Base-by-base conservation (phyloP, 2,797 vertebrate genomes). In the Gorsachius magnificus region DNA sequence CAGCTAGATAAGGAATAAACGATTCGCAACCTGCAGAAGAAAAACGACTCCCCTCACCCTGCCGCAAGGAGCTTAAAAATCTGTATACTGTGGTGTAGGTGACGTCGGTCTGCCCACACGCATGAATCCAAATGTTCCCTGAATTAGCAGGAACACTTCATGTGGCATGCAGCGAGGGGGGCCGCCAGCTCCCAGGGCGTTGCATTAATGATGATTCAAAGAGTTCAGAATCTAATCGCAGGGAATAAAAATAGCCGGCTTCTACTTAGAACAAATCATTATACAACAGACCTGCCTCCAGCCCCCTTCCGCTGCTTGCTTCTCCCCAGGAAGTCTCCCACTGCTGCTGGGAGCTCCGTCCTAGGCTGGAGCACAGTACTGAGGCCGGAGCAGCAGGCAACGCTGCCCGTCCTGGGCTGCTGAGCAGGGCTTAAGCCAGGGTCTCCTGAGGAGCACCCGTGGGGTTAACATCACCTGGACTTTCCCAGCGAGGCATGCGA, bases 201-300 rank as follows among this genome's bases (percentile, higher is more conserved):
- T 78, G 89, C 93, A 96, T 96, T 97, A 96, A 94, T 89, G 94
- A 96, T 97, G 97, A 97, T 92, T 97, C 97, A 97, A 96, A 94
- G 91, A 95, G 93, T 93, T 95, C 93, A 90, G 89, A 96, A 92
- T 95, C 93, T 95, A 92, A 97, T 96, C 57, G 16, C 51, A 19
- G 58, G 36, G 15, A 87, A 96, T 84, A 97, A 97, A 97, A 97
- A 97, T 97, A 97, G 81, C 63, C 5, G 4, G 58, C 51, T 91
- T 72, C 95, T 85, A 50, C 96, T 94, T 46, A n/a, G 95, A 96
- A 97, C 94, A 84, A 93, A 83, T 90, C 83, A 81, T 96, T 96
- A 74, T 28, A 96, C 91, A 96, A 95, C 89, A 97, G 84, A 68
- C 33, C 78, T 94, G 84, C 78, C 86, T 87, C 81, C 64, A 90